Conservation (phyloP, 2,113 vertebrate species). For the Poeciliopsis prolifica region DNA sequence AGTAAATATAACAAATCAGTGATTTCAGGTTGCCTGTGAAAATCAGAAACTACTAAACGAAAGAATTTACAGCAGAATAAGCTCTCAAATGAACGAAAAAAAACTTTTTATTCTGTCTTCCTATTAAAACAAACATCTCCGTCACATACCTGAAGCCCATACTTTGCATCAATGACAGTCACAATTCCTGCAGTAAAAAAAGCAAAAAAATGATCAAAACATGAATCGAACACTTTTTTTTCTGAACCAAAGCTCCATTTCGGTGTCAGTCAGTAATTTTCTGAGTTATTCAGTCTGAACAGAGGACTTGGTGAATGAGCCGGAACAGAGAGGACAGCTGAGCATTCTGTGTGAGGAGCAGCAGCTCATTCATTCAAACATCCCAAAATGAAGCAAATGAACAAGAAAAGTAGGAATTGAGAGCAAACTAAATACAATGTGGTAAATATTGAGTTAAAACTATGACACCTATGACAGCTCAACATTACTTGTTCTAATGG, state of each 20-base stretch:
- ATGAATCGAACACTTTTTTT: background rate
- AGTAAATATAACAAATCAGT: background rate
- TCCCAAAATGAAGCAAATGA: constrained; percentile 4
- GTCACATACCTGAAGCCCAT: constrained; percentile 88
- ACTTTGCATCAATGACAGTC: constrained; percentile 93
- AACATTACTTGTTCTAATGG: background rate
- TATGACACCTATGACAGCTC: no score
- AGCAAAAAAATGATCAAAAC: constrained; percentile 13
- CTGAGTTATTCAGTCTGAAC: constrained; percentile 41
- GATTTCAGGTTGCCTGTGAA: background rate
- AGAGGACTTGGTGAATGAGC: constrained; percentile 39
- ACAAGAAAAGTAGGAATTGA: background rate
- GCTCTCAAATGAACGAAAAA: no score
- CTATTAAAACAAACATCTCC: background rate
- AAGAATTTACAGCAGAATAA: background rate
- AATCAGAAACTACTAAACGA: no score
- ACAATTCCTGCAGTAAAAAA: constrained; percentile 83
- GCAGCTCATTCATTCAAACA: background rate
- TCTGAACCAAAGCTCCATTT: constrained; percentile 31
- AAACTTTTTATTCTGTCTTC: background rate
- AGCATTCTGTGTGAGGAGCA: constrained; percentile 31
- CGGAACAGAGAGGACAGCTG: constrained; percentile 61
- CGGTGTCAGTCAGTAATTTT: constrained; percentile 30
- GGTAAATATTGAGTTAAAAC: background rate
- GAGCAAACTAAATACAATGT: background rate